phyloP scores from a whole-genome alignment of 64 coral and sea anemone species.

The Montipora efflorescens region DNA sequence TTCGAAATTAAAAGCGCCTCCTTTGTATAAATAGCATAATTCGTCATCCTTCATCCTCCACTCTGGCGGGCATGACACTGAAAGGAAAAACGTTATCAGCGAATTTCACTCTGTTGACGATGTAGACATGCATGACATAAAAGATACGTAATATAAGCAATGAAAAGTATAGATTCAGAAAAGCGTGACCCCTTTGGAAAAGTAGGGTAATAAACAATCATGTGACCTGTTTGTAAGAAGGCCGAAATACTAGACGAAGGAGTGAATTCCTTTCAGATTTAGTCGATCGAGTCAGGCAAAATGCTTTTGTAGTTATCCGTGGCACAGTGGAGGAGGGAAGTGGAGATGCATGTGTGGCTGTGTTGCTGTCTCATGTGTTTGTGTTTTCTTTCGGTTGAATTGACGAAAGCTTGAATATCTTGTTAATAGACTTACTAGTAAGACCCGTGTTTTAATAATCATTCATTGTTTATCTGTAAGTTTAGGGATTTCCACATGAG shows the following conservation, averaged over 20 bases:
- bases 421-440: background rate
- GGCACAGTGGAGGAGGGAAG: background rate
- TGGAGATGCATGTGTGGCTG: background rate
- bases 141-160: background rate
- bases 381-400: background rate
- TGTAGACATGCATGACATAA: background rate
- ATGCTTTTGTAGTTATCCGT: background rate
- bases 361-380: background rate
- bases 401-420: background rate
- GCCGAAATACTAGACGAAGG: background rate
- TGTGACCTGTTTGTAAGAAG: background rate
- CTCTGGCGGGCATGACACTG: conserved; percentile 69
- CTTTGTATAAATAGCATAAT: conserved; percentile 50
- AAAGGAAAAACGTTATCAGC: background rate
- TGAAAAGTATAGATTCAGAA: background rate
- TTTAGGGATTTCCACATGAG: background rate
- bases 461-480: background rate
- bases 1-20: conserved; percentile 25
- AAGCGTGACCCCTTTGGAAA: background rate
- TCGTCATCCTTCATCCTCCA: conserved; percentile 69
- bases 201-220: background rate
- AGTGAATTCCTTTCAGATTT: background rate
- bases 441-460: background rate
- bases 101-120: background rate
- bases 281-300: background rate